phyloP scores from a whole-genome alignment of 2,888 invertebrate species.

The Euzophera pinguis region DNA sequence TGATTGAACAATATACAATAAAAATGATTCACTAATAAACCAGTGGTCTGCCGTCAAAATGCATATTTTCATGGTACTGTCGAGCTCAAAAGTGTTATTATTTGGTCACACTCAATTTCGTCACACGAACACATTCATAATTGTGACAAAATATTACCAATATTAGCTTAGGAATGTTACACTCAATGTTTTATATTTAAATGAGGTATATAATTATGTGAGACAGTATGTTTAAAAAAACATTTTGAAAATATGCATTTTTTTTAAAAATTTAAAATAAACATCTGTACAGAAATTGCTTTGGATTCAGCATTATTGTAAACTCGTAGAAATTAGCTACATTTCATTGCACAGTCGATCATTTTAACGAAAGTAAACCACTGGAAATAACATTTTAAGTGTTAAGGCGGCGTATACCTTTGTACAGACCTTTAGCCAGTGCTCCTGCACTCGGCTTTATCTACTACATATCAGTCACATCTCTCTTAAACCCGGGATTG shows the following conservation, averaged over 20 bases:
- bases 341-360: slow-evolving; percentile 29
- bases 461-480: slow-evolving; percentile 76
- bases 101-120: slow-evolving; percentile 14
- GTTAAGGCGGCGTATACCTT: slow-evolving; percentile 78
- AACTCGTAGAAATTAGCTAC: slow-evolving; percentile 21
- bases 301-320: slow-evolving; percentile 21
- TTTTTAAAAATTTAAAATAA: slow-evolving; percentile 29
- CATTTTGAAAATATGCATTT: slow-evolving; percentile 29
- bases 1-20: slow-evolving; percentile 78
- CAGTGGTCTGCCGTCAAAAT: slow-evolving; percentile 52
- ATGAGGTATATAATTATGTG: slow-evolving; percentile 51
- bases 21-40: slow-evolving; percentile 75
- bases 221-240: slow-evolving; percentile 31
- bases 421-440: slow-evolving; percentile 68
- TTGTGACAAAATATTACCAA: slow-evolving; percentile 14
- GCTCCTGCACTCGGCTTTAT: slow-evolving; percentile 53
- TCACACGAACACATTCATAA: not conserved
- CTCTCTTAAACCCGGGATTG: slow-evolving; percentile 66
- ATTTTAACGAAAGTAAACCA: slow-evolving; percentile 45
- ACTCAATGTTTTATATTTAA: slow-evolving; percentile 29
- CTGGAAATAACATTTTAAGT: slow-evolving; percentile 68
- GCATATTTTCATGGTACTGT: slow-evolving; percentile 32
- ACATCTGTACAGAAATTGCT: slow-evolving; percentile 31
- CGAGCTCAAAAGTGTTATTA: slow-evolving; percentile 9
- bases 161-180: slow-evolving; percentile 24